Conservation (phyloP, 2,113 vertebrate genomes). For the Oryzias curvinotus region DNA sequence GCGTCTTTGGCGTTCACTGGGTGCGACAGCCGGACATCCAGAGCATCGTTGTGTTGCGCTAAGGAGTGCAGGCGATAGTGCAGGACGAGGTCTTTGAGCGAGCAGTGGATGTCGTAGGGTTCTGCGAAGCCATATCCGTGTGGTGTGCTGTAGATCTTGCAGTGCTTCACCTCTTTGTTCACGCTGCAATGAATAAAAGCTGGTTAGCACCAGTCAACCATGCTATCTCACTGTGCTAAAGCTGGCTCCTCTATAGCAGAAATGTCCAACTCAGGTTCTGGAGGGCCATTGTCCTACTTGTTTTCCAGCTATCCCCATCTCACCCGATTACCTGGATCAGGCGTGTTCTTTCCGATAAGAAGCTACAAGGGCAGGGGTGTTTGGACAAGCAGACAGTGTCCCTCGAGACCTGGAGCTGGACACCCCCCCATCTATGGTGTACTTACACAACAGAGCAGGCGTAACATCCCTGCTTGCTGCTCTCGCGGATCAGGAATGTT, state of each 20-base stretch:
- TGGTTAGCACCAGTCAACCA: not conserved
- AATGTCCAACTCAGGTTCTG: no score
- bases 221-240: not conserved
- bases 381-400: no score
- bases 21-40: conserved; percentile 92
- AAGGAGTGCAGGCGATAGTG: conserved; percentile 95
- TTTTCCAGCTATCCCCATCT: not conserved
- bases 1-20: conserved; percentile 89
- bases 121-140: conserved; percentile 93
- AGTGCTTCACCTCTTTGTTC: conserved; percentile 94
- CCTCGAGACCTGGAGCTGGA: no score
- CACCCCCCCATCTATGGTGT: not conserved
- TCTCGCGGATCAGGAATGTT: conserved; percentile 95
- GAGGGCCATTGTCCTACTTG: not conserved
- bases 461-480: conserved; percentile 94
- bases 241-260: no score
- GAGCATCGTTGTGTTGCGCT: conserved; percentile 93
- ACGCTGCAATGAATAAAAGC: conserved; percentile 76
- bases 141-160: conserved; percentile 94
- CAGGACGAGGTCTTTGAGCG: conserved; percentile 93
- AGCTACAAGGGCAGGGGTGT: no score
- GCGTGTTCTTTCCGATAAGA: no score
- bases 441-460: conserved; percentile 99
- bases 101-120: conserved; percentile 91
- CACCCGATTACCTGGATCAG: no score